phyloP scores from a whole-genome alignment of 2,888 invertebrate genomes.

The Leptinotarsa juncta region DNA sequence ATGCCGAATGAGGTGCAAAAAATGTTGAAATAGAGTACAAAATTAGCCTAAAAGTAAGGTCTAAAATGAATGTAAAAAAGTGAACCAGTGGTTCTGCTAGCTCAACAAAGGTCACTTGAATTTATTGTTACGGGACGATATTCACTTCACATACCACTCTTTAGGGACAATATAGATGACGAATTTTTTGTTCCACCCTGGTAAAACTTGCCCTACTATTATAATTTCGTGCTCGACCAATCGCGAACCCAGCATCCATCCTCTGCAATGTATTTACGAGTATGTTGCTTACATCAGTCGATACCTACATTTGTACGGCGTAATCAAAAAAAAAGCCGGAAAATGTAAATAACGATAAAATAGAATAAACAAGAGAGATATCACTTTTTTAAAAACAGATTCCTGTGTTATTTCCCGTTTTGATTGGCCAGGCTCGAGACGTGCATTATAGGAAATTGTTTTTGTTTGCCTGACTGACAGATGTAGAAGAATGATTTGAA shows the following conservation, averaged over 20 bases:
- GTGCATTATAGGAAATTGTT: not conserved
- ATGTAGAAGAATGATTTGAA: not conserved
- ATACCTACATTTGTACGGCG: not conserved
- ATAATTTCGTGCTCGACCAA: not conserved
- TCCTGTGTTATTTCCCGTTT: slow-evolving; percentile 3
- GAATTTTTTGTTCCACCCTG: slow-evolving; percentile 3
- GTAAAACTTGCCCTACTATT: not conserved
- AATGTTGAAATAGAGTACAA: too few species aligned
- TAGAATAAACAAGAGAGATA: slow-evolving; percentile 4
- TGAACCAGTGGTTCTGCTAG: too few species aligned
- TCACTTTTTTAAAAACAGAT: not conserved
- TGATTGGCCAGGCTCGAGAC: not conserved
- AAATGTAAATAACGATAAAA: slow-evolving; percentile 8
- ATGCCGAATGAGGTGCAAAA: too few species aligned
- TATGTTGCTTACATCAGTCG: not conserved
- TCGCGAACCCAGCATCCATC: not conserved
- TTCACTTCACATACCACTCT: not conserved
- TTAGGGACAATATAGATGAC: not conserved
- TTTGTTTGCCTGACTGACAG: slow-evolving; percentile 4
- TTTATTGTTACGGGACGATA: too few species aligned
- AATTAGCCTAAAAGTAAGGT: too few species aligned
- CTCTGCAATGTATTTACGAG: not conserved
- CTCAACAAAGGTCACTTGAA: too few species aligned
- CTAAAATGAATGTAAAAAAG: too few species aligned
- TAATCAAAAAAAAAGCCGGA: not conserved